Evolutionary conservation across 2,797 vertebrate species (phyloP), one percentile per base, ranked within the genome.

Genomic region (Gymnoscopelus braueri): DNA sequence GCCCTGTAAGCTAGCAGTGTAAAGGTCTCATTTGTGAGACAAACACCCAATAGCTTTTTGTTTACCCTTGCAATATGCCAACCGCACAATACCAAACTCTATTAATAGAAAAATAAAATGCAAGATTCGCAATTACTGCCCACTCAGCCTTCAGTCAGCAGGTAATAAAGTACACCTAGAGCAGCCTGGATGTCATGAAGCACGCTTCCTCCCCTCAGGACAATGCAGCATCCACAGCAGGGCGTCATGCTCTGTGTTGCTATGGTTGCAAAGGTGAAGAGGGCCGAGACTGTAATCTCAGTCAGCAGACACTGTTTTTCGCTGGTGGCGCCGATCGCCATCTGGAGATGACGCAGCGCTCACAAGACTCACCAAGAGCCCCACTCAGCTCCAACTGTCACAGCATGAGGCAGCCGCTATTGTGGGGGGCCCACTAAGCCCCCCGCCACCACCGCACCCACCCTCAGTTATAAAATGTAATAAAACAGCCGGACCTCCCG

Each of bases 261-360:
- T 89, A 95, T 95, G 93, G 94, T 91, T 94, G 89, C 94, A 87
- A 89, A 92, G 92, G 91, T 93, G 92, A 84, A 91, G 86, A 84
- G 91, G 91, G 90, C 39, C 84, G 88, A 90, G 86, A 91, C 82
- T 78, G 78, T 32, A 63, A 80, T 85, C 83, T 81, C 72, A 72
- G 79, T 23, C 64, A 77, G 72, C 72, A 72, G 75, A 74, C 67
- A 66, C 58, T 9, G 10, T 71, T 48, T 60, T 74, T 69, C 35
- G 39, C 75, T 72, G 67, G 71, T 80, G 77, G 85, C 78, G 87
- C 70, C 69, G 67, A 84, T 83, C 77, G 81, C 87, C 84, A 87
- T 90, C 89, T 92, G 91, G 77, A 83, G 82, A 88, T 90, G 90
- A 91, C 67, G 66, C 82, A 83, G 81, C 78, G 57, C 80, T 78